Evolutionary conservation across 2,888 invertebrate genomes (phyloP).

Genomic region (Helleia helle): DNA sequence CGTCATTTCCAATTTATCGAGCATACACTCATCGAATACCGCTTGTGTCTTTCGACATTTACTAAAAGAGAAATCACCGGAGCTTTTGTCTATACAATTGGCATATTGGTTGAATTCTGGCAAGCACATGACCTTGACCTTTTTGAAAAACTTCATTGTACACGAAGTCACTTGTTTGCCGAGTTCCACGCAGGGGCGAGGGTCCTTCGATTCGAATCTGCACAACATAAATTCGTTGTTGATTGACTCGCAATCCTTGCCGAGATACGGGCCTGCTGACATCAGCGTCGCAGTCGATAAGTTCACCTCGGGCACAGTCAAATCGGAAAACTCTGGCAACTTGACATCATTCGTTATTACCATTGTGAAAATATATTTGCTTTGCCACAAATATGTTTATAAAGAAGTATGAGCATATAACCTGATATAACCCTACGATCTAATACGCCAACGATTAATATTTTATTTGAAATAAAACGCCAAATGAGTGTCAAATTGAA

Average conservation of each 20-base stretch:
- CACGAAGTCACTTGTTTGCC: constrained; percentile 93
- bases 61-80: constrained; percentile 74
- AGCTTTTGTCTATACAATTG: constrained; percentile 81
- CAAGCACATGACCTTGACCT: constrained; percentile 85
- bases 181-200: constrained; percentile 86
- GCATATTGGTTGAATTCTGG: constrained; percentile 90
- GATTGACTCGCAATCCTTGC: constrained; percentile 89
- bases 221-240: constrained; percentile 97
- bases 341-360: constrained; percentile 76
- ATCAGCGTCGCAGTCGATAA: constrained; percentile 87
- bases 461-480: no score
- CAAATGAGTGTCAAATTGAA: no score
- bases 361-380: constrained; percentile 54
- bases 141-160: constrained; percentile 85
- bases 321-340: constrained; percentile 85
- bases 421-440: no score
- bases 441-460: no score
- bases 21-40: constrained; percentile 87
- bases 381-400: neutral
- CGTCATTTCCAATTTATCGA: constrained; percentile 81
- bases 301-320: constrained; percentile 86
- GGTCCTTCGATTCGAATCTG: constrained; percentile 84
- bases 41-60: constrained; percentile 89
- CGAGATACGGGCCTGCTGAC: constrained; percentile 91
- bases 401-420: neutral